These are phyloP conservation scores for Petrocephalus sullivani DNA, from an alignment of 2,797 vertebrate species.

Conservation along the genomic window DNA sequence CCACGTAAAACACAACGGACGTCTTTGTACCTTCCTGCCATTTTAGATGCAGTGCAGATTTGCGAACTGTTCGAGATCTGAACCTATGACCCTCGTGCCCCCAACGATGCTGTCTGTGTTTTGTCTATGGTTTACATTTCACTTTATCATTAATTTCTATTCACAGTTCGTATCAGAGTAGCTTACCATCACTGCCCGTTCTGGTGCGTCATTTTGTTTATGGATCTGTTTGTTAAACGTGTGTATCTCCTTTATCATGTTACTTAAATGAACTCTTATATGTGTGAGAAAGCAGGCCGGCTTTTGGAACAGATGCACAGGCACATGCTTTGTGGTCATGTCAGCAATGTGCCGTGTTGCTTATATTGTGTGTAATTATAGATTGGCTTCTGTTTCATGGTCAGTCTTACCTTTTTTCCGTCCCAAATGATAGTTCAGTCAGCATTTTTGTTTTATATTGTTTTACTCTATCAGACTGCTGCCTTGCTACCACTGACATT, in stretches of 20 bases:
- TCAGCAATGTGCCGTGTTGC: not conserved
- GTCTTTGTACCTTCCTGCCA: not conserved
- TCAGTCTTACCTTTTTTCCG: not conserved
- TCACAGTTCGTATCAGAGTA: not conserved
- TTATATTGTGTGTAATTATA: slow-evolving; percentile 33
- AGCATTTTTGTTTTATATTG: not conserved
- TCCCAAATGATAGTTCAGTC: not conserved
- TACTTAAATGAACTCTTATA: not conserved
- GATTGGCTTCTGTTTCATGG: slow-evolving; percentile 24
- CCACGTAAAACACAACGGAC: not conserved
- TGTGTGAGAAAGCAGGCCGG: not conserved
- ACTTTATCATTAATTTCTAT: not conserved
- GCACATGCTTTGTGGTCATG: not conserved
- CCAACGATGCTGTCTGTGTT: not conserved
- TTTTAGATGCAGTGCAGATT: not conserved
- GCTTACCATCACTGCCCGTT: not conserved
- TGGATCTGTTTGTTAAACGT: not conserved
- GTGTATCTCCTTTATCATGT: not conserved
- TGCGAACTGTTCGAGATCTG: not conserved
- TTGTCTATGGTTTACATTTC: not conserved
- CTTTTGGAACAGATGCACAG: not conserved
- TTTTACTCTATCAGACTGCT: not conserved
- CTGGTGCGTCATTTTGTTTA: not conserved
- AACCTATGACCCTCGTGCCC: not conserved
- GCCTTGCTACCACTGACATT: not conserved